These are phyloP conservation scores for Endotricha flammealis DNA, from an alignment of 2,888 invertebrate genomes.

Conservation along the genomic window DNA sequence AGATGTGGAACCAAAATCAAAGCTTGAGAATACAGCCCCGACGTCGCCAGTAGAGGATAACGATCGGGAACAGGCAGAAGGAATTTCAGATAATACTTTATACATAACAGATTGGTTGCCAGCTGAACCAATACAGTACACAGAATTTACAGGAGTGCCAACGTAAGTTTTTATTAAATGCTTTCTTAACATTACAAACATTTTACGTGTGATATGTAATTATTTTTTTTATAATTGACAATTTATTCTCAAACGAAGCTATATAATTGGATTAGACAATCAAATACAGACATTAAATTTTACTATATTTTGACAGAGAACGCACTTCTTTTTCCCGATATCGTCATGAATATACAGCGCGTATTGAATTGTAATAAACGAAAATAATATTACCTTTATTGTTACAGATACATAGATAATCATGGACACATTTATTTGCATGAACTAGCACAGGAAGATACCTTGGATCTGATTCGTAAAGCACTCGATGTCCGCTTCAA, in stretches of 20 bases:
- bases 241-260: too few relatives aligned
- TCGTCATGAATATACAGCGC: too few relatives aligned
- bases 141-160: constrained; percentile 77
- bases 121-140: constrained; percentile 63
- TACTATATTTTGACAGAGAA: too few relatives aligned
- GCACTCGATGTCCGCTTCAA: constrained; percentile 68
- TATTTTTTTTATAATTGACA: too few relatives aligned
- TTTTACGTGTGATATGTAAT: too few relatives aligned
- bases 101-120: constrained; percentile 80
- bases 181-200: constrained; percentile 2
- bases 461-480: constrained; percentile 68
- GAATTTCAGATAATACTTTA: constrained; percentile 37
- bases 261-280: too few relatives aligned
- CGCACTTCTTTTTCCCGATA: too few relatives aligned
- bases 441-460: constrained; percentile 45
- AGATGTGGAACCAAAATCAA: constrained; percentile 19
- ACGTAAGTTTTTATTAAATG: constrained; percentile 72
- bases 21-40: constrained; percentile 22
- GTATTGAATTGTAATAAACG: too few relatives aligned
- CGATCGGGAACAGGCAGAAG: constrained; percentile 15
- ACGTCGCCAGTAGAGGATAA: constrained; percentile 28
- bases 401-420: constrained; percentile 58
- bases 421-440: constrained; percentile 68
- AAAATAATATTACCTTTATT: too few relatives aligned
- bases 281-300: too few relatives aligned